Conservation (phyloP, 2,113 vertebrate species). For the Xenopus borealis region DNA sequence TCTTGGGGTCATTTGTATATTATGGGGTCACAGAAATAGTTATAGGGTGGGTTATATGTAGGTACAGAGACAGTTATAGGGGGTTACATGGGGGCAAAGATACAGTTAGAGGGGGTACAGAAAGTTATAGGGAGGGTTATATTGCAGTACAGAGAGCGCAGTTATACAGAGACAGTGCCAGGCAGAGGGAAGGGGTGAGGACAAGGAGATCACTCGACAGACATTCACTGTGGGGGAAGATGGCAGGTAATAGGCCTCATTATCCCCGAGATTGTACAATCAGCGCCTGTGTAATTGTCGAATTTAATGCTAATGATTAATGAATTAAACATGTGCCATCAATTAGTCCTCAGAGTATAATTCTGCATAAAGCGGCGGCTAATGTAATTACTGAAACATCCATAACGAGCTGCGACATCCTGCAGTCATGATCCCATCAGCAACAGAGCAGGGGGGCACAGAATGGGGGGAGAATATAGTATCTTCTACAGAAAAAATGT, state of each 20-base stretch:
- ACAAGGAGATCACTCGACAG: neutral
- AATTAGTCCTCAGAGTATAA: conserved; percentile 99
- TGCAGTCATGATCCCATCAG: conserved; percentile 52
- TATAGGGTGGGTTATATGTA: no score
- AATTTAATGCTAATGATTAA: conserved; percentile 99
- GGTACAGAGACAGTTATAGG: no score
- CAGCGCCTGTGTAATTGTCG: conserved; percentile 97
- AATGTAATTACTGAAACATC: conserved; percentile 99
- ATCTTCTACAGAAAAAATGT: no score
- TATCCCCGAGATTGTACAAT: conserved; percentile 98
- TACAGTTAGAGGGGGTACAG: neutral
- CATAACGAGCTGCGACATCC: conserved; percentile 98
- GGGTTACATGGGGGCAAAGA: no score
- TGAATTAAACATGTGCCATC: conserved; percentile 99
- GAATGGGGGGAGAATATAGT: no score
- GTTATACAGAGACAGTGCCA: no score
- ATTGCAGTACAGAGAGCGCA: neutral
- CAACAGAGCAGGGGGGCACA: neutral
- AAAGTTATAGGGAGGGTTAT: no score
- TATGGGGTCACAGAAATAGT: no score
- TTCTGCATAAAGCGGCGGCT: conserved; percentile 99
- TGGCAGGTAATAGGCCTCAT: conserved; percentile 79
- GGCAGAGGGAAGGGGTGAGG: neutral
- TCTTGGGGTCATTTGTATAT: no score
- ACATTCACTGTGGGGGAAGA: neutral